A percentile compares a stretch with the other conserved stretches of the same genome.
Conservation (phyloP, 2,888 invertebrate species). For the Drosophila falleni region DNA sequence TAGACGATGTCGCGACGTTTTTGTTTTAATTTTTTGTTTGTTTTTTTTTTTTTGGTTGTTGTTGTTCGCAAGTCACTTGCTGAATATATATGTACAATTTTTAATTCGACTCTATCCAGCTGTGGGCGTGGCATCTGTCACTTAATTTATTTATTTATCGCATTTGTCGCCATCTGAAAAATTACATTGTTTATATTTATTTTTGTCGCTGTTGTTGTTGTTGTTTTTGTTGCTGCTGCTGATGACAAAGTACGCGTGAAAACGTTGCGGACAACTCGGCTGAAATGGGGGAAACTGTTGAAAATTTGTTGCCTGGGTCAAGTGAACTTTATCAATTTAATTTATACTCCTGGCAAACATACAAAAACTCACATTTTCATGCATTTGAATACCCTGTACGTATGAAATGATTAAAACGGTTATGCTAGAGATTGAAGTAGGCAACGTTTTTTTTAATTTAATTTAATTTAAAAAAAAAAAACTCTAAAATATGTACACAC, state of each 20-base stretch:
- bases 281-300: background rate
- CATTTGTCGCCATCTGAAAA: constrained; percentile 46
- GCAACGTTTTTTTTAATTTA: background rate
- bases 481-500: too few species aligned
- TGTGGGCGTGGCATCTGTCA: constrained; percentile 52
- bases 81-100: constrained; percentile 54
- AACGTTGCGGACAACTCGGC: constrained; percentile 4
- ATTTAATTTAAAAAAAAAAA: background rate
- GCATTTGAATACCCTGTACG: constrained; percentile 6
- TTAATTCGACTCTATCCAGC: constrained; percentile 34
- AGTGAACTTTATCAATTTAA: constrained; percentile 67
- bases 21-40: constrained; percentile 20
- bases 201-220: constrained; percentile 15
- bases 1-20: constrained; percentile 69
- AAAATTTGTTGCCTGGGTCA: constrained; percentile 30
- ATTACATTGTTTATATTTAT: constrained; percentile 37
- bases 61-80: constrained; percentile 24
- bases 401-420: too few species aligned
- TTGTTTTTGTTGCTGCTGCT: constrained; percentile 5
- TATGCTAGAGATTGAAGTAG: background rate
- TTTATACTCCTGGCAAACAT: constrained; percentile 47
- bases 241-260: constrained; percentile 33
- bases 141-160: constrained; percentile 65
- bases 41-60: background rate
- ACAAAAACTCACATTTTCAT: constrained; percentile 40